These are phyloP conservation scores for Gnathonemus longibarbis DNA, from an alignment of 2,113 vertebrate genomes.

Conservation along the genomic window DNA sequence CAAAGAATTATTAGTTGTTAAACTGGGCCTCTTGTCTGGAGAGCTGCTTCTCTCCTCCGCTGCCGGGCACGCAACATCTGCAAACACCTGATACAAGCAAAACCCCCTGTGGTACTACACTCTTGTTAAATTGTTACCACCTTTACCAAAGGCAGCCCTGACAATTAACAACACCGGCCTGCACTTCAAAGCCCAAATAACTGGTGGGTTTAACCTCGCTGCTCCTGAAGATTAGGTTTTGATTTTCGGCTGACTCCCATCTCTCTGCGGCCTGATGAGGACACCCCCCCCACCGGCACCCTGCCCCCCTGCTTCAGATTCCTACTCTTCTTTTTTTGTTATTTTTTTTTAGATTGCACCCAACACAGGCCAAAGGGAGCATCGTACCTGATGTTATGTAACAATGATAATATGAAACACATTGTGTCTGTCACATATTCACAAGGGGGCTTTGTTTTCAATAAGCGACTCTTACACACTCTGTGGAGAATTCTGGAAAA, in stretches of 20 bases:
- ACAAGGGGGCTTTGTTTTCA: background rate
- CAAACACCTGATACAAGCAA: conserved; percentile 91
- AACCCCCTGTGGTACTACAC: conserved; percentile 66
- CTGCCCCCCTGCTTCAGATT: background rate
- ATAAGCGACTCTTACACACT: background rate
- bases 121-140: conserved; percentile 98
- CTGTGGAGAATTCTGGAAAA: background rate
- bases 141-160: conserved; percentile 84
- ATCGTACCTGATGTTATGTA: background rate
- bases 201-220: conserved; percentile 81
- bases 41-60: conserved; percentile 59
- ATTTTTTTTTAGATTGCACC: background rate
- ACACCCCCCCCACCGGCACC: background rate
- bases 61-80: conserved; percentile 68
- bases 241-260: conserved; percentile 44
- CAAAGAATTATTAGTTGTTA: conserved; percentile 86
- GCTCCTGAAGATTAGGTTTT: conserved; percentile 64
- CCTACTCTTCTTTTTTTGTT: background rate
- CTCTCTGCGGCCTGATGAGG: background rate
- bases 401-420: background rate
- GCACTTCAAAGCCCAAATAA: conserved; percentile 82
- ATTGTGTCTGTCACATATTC: background rate
- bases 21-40: conserved; percentile 64
- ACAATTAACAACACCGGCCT: conserved; percentile 88
- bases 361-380: background rate